Percentiles rank a stretch among this genome's conserved stretches.
Evolutionary conservation across 2,888 invertebrate genomes (phyloP).

Genomic region (Teinopalpus imperialis): DNA sequence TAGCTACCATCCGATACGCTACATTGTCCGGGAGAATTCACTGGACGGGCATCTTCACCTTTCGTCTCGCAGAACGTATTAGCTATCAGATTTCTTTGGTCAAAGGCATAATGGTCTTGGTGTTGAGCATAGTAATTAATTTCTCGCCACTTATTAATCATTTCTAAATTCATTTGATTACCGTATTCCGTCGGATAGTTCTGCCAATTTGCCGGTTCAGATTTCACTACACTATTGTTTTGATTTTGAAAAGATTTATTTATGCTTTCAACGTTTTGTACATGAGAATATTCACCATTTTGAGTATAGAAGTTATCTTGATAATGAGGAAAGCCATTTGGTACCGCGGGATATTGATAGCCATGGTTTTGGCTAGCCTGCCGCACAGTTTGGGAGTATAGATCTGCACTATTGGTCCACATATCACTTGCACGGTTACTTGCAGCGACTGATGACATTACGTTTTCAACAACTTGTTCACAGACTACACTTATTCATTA

Average conservation of each 20-base stretch:
- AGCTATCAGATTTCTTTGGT: conserved; percentile 43
- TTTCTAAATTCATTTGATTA: conserved; percentile 49
- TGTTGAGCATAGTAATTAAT: conserved; percentile 60
- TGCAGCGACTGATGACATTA: conserved; percentile 62
- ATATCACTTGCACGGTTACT: conserved; percentile 67
- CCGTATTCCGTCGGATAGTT: conserved; percentile 50
- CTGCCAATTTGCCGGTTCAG: conserved; percentile 60
- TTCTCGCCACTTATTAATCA: conserved; percentile 65
- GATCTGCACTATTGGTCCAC: conserved; percentile 64
- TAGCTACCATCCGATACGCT: conserved; percentile 62
- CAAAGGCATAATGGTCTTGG: conserved; percentile 49
- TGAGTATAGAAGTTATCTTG: conserved; percentile 54
- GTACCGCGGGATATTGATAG: conserved; percentile 50
- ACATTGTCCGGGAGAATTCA: conserved; percentile 63
- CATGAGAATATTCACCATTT: conserved; percentile 51
- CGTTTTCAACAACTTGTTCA: conserved; percentile 28
- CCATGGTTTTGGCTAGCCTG: conserved; percentile 52
- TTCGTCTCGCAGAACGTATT: conserved; percentile 42
- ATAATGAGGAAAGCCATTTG: conserved; percentile 51
- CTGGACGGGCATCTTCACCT: conserved; percentile 51
- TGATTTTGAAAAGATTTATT: conserved; percentile 42
- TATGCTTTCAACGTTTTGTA: conserved; percentile 47
- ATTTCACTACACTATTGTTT: conserved; percentile 50
- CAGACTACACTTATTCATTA: conserved; percentile 41
- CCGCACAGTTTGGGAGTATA: conserved; percentile 54